Evolutionary conservation across 2,888 invertebrate species (phyloP).

Genomic region (Theristus sp.): DNA sequence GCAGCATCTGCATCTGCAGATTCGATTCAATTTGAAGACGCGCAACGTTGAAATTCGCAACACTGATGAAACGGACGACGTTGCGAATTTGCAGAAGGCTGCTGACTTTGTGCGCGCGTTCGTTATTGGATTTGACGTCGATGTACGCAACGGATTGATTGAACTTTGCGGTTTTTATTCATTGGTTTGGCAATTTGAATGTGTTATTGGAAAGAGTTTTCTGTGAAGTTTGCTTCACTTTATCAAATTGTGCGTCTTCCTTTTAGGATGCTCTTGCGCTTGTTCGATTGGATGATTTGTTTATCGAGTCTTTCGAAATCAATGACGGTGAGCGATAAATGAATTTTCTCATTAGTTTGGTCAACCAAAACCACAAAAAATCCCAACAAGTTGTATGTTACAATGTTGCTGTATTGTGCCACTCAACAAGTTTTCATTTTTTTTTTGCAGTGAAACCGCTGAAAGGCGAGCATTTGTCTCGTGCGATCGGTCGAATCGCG

Average conservation of each 20-base stretch:
- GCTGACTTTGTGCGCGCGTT: conserved; percentile 96
- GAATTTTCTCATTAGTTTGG: not conserved
- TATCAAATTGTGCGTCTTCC: not conserved
- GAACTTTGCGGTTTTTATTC: not conserved
- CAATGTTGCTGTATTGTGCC: too few relatives aligned
- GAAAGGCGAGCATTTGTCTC: conserved; percentile 78
- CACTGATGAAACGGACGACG: conserved; percentile 51
- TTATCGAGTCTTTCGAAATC: conserved; percentile 87
- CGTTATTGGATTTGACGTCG: conserved; percentile 82
- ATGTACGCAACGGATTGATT: conserved; percentile 30
- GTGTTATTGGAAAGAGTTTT: too few relatives aligned
- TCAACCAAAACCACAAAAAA: not conserved
- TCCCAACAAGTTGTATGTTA: too few relatives aligned
- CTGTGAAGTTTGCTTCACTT: not conserved
- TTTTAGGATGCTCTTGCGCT: conserved; percentile 68
- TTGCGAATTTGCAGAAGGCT: conserved; percentile 79
- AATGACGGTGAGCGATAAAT: conserved; percentile 46
- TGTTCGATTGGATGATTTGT: conserved; percentile 80
- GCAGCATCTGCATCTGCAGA: conserved; percentile 77
- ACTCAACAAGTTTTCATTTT: too few relatives aligned
- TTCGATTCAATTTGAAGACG: conserved; percentile 70
- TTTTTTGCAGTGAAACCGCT: conserved; percentile 56
- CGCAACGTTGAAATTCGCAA: conserved; percentile 66
- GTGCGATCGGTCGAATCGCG: conserved; percentile 90
- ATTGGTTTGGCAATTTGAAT: too few relatives aligned